Conservation (phyloP, 2,113 vertebrate species). For the Vicugna pacos region DNA sequence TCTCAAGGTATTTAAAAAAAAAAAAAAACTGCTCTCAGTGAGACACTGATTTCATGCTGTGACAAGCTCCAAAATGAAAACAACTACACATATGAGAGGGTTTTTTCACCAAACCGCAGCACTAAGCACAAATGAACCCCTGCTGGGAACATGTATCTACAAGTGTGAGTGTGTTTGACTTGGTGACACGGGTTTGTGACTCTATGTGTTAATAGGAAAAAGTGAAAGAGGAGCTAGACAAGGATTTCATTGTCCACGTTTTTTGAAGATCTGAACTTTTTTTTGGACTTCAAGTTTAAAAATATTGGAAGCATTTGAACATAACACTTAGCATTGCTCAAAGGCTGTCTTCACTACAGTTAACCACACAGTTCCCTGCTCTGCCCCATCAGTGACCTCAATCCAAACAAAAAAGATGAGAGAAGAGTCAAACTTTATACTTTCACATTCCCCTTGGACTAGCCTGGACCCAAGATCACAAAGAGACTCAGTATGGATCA, state of each 20-base stretch:
- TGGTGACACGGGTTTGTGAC: slow-evolving; percentile 45
- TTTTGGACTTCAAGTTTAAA: slow-evolving; percentile 67
- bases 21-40: slow-evolving; percentile 57
- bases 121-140: slow-evolving; percentile 75
- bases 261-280: slow-evolving; percentile 60
- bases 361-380: slow-evolving; percentile 31
- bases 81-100: slow-evolving; percentile 71
- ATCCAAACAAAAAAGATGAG: slow-evolving; percentile 59
- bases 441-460: background rate
- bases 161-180: slow-evolving; percentile 75
- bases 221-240: slow-evolving; percentile 54
- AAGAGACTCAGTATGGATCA: slow-evolving; percentile 47
- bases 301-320: slow-evolving; percentile 66
- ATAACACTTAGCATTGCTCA: slow-evolving; percentile 72
- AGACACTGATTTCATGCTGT: slow-evolving; percentile 73
- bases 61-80: slow-evolving; percentile 84
- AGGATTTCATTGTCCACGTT: slow-evolving; percentile 74
- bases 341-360: slow-evolving; percentile 47
- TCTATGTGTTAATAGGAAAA: slow-evolving; percentile 55
- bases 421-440: slow-evolving; percentile 65
- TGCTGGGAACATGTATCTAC: slow-evolving; percentile 77
- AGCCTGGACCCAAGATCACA: slow-evolving; percentile 64
- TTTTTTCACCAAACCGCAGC: slow-evolving; percentile 68
- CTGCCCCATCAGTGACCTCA: slow-evolving; percentile 72
- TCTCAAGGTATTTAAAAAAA: slow-evolving; percentile 50